Base-by-base conservation (phyloP, 1,140 invertebrate genomes). In the Dendrolimus kikuchii region DNA sequence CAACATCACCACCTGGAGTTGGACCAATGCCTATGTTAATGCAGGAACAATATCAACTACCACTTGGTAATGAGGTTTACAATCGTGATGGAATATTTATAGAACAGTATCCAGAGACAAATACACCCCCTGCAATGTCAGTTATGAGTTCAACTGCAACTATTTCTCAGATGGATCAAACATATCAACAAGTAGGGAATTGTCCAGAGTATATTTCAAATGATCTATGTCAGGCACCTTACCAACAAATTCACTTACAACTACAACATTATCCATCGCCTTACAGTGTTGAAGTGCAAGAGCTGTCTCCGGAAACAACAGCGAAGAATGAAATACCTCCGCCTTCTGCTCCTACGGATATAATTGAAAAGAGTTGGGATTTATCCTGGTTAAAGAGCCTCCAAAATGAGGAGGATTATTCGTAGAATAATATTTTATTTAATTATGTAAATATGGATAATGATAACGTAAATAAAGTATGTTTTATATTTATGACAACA, bases 341-440 rank as follows among this genome's bases (percentile, higher is more conserved):
- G 9, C 55, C 43, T 39, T 51, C 65, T 6, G 42, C 55, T 37
- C 37, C 49, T 23, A 64, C 49, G 41, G 52, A 59, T 4, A 46
- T 62, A 4, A 48, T 55, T 48, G 65, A 65, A 5, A 58, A 66
- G 37, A 72, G 61, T 41, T 74, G 68, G 64, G 73, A 76, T 44
- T 56, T 76, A 39, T 76, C 73, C 8, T 78, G 75, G 75, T 66
- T 78, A 46, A 60, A 57, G 5, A 66, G 62, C 48, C 69, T 76
- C 45, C 49, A 68, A 9, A 52, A 57, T 9, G 66, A 72, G 9
- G 67, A 74, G 4, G 66, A 74, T 38, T 61, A 46, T 46, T 58
- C 44, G 37, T 37, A 38, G 49, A 40, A 8, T 43, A 37, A 36
- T 51, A n/a, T 51, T 4, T 51, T 41, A 53, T 44, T n/a, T 45